These are phyloP conservation scores for Mystacides longicornis DNA, from an alignment of 2,888 invertebrate species.

Conservation along the genomic window DNA sequence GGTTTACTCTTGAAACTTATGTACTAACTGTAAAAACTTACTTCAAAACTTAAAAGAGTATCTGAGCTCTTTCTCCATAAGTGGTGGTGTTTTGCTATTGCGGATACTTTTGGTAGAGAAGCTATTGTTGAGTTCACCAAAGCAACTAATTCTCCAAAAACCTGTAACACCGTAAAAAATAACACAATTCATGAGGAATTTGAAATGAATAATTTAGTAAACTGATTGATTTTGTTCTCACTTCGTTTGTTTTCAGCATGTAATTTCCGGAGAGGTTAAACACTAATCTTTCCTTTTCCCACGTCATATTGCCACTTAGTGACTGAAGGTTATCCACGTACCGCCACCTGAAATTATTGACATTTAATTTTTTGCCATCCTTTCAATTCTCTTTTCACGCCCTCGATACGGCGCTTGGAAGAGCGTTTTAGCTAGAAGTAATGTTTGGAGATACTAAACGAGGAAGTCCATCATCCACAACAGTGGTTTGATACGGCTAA, in stretches of 20 bases:
- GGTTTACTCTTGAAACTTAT: too few relatives aligned
- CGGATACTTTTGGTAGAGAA: slow-evolving; percentile 40
- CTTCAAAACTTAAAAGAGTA: slow-evolving; percentile 44
- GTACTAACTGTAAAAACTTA: too few relatives aligned
- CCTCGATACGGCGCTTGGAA: too few relatives aligned
- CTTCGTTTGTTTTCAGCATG: slow-evolving; percentile 41
- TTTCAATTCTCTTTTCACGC: too few relatives aligned
- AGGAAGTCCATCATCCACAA: too few relatives aligned
- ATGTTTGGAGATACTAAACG: too few relatives aligned
- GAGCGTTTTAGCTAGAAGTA: not conserved
- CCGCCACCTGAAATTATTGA: slow-evolving; percentile 42
- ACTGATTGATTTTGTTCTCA: not conserved
- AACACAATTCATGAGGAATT: too few relatives aligned
- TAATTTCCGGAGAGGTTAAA: slow-evolving; percentile 45
- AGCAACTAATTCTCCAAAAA: slow-evolving; percentile 43
- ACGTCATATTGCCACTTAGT: slow-evolving; percentile 47
- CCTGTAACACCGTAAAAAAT: slow-evolving; percentile 24
- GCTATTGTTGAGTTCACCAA: slow-evolving; percentile 44
- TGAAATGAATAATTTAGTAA: too few relatives aligned
- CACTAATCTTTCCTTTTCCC: slow-evolving; percentile 44
- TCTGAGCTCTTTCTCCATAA: slow-evolving; percentile 46
- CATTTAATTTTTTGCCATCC: too few relatives aligned
- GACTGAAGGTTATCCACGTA: slow-evolving; percentile 47
- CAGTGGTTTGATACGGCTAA: too few relatives aligned
- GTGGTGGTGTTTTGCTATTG: slow-evolving; percentile 41